Conservation (phyloP, 2,888 invertebrate species). For the Schrankia costaestrigalis region DNA sequence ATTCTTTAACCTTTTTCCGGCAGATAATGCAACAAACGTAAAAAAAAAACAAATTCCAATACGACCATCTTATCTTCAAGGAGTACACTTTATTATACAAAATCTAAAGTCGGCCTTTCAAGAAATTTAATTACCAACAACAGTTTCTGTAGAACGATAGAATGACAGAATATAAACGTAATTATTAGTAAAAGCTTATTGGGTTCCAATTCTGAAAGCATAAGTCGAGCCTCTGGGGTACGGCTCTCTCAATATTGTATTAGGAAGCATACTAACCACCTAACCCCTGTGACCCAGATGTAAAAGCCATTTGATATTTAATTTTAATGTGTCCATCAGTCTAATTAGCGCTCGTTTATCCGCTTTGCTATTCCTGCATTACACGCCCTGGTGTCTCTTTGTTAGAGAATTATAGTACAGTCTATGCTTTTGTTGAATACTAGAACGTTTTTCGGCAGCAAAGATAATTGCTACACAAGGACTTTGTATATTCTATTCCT, state of each 20-base stretch:
- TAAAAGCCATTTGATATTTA: slow-evolving; percentile 8
- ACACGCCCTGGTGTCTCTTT: too few relatives aligned
- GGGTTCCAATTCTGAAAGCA: slow-evolving; percentile 14
- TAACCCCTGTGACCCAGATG: slow-evolving; percentile 11
- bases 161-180: slow-evolving; percentile 21
- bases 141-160: slow-evolving; percentile 7
- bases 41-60: too few relatives aligned
- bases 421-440: too few relatives aligned
- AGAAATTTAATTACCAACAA: slow-evolving; percentile 12
- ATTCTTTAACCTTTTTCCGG: too few relatives aligned
- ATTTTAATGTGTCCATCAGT: slow-evolving; percentile 3
- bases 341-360: neutral
- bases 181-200: slow-evolving; percentile 18
- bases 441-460: too few relatives aligned
- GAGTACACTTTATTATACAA: too few relatives aligned
- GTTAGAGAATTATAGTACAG: too few relatives aligned
- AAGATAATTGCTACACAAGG: too few relatives aligned
- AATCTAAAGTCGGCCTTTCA: slow-evolving; percentile 7
- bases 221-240: slow-evolving; percentile 5
- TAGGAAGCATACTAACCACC: neutral
- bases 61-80: too few relatives aligned
- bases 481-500: too few relatives aligned
- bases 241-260: slow-evolving; percentile 4
- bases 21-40: too few relatives aligned
- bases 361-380: neutral